Evolutionary conservation across 2,113 vertebrate genomes (phyloP), one percentile per base, ranked within the genome.

Genomic region (Athene cunicularia): DNA sequence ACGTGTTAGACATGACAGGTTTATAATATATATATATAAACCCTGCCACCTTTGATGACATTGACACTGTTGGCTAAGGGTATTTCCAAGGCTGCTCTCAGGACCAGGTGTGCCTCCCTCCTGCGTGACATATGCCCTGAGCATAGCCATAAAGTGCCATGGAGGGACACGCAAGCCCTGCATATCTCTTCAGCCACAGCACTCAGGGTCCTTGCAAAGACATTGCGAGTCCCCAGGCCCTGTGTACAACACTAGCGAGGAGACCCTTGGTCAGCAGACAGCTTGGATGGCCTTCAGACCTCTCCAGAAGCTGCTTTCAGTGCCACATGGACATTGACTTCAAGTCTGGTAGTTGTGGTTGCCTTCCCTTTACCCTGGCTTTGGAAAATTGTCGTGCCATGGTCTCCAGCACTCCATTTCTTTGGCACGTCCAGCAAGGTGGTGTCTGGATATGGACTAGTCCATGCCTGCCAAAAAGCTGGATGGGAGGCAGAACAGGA

Each of bases 311-410:
- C 37, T 79, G n/a, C 32, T 74, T 70, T n/a, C 32, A 5, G 7
- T 33, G 32, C 33, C 33, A 27, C 10, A 22, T 0, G 0, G 45
- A n/a, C 18, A 22, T 33, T 0, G 1, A 5, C 80, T 72, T 88
- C 32, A 75, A 89, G 45, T 7, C 27, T 3, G 6, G 10, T 33
- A 12, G 24, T 19, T 79, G 56, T 68, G n/a, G 4, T 20, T 88
- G 28, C 39, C 52, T 63, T 85, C 56, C 5, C 20, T 85, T 83
- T 70, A 71, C 39, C 19, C 28, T 79, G 74, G 27, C 56, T 92
- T 52, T 33, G 32, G 30, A 63, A 60, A 67, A 41, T 28, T 50
- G 23, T 60, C 17, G 7, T 49, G 84, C 37, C 20, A 7, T 16
- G 9, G 27, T 47, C n/a, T 77, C 37, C 66, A 72, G 56, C 1